Conservation (phyloP, 2,113 vertebrate species). For the Pedetes capensis region DNA sequence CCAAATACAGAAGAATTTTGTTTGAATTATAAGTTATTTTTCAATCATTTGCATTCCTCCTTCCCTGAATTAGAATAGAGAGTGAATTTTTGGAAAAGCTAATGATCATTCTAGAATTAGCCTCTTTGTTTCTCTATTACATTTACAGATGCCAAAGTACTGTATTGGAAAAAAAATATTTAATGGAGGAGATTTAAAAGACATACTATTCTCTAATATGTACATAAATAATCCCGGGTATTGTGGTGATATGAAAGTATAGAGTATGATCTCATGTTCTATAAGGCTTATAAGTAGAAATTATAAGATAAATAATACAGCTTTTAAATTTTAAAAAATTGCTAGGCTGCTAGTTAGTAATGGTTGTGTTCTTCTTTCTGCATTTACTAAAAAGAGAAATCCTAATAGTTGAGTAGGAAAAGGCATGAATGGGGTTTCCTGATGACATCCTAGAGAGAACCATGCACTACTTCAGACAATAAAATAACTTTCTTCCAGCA, state of each 20-base stretch:
- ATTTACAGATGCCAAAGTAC: not conserved
- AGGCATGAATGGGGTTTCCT: constrained; percentile 39
- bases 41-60: not conserved
- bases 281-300: not conserved
- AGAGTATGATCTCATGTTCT: not conserved
- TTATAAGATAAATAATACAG: not conserved
- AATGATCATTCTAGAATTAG: not conserved
- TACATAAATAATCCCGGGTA: not conserved
- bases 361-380: constrained; percentile 23
- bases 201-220: not conserved
- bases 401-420: constrained; percentile 36
- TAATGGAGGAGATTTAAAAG: not conserved
- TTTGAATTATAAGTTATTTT: not conserved
- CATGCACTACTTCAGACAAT: constrained; percentile 25
- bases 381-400: constrained; percentile 54
- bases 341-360: not conserved
- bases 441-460: constrained; percentile 52
- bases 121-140: not conserved
- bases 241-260: not conserved
- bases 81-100: not conserved
- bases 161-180: not conserved
- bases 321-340: not conserved
- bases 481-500: constrained; percentile 50
- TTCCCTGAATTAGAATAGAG: not conserved
- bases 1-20: not conserved